These are phyloP conservation scores for Trididemnum nubilum DNA, from an alignment of 23 tunicate species.

Conservation along the genomic window DNA sequence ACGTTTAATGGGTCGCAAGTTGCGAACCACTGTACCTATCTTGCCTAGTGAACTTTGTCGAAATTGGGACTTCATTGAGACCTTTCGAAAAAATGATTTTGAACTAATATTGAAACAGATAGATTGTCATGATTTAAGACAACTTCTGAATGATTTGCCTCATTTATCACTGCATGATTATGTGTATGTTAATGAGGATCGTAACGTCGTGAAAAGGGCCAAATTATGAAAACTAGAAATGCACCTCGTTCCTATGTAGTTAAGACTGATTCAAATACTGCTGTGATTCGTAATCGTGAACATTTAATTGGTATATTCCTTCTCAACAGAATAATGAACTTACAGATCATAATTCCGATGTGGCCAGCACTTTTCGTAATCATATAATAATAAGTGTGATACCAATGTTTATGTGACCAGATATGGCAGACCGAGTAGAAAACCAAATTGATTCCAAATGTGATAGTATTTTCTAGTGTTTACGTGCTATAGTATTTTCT, in stretches of 20 bases:
- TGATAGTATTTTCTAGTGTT: no score
- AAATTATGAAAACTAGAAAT: not conserved
- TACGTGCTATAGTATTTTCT: no score
- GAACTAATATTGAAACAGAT: not conserved
- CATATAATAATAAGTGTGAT: not conserved
- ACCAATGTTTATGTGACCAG: not conserved
- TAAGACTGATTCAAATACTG: not conserved
- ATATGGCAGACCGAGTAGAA: not conserved
- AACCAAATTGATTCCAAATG: no score
- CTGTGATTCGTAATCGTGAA: slow-evolving; percentile 6
- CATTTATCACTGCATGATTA: not conserved
- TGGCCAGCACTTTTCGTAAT: not conserved
- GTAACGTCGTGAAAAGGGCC: not conserved
- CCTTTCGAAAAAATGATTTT: not conserved
- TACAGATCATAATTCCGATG: not conserved
- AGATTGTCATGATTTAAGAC: not conserved
- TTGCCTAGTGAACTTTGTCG: not conserved
- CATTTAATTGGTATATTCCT: slow-evolving; percentile 1
- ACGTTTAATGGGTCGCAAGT: slow-evolving; percentile 34
- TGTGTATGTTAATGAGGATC: not conserved
- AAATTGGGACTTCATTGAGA: not conserved
- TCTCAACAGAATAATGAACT: not conserved
- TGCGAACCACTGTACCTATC: slow-evolving; percentile 13
- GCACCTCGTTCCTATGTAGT: slow-evolving; percentile 1
- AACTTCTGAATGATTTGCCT: not conserved